Base-by-base conservation (phyloP, 2,888 invertebrate genomes). In the Eupithecia centaureata region DNA sequence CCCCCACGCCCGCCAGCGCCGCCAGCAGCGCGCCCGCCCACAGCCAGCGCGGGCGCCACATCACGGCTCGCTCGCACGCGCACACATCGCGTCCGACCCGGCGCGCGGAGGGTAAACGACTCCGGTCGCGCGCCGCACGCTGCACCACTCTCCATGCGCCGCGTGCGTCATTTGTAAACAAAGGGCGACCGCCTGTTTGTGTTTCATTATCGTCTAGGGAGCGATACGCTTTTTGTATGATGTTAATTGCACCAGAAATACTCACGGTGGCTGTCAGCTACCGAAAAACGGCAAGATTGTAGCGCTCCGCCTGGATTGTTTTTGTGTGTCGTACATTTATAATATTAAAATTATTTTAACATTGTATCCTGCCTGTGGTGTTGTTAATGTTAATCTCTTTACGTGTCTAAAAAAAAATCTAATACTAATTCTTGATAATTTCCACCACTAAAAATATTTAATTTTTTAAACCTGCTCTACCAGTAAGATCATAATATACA, bases 101-200 rank as follows among this genome's bases (percentile, higher is more conserved):
- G 82, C 86, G 88, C 90, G 82, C 87, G 89, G 89, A 91, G 91
- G 91, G 92, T 92, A 90, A 91, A 90, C 92, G 92, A 92, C 92
- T 92, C 91, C 89, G 84, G 85, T 85, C 85, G 28, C 54, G 28
- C 28, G 54, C 10, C 47, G 85, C 85, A 87, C 86, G 88, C 87
- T 91, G 92, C 92, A 91, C 15, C 86, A 84, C 77, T 63, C 65
- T 64, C 54, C 69, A 65, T 65, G 81, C 79, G 83, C 85, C 84
- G 79, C 88, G 88, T 91, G 91, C 92, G 92, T 92, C 91, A 92
- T 89, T 89, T 86, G 91, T 92, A 92, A 92, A 92, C 91, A 93
- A 92, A 92, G 91, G 90, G 91, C 86, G 86, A 79, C 80, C 87
- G 87, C 81, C 85, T 84, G 87, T 87, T 88, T 84, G 84, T 86